These are phyloP conservation scores for Pseudococcus viburni DNA, from an alignment of 2,888 invertebrate genomes.

Conservation along the genomic window DNA sequence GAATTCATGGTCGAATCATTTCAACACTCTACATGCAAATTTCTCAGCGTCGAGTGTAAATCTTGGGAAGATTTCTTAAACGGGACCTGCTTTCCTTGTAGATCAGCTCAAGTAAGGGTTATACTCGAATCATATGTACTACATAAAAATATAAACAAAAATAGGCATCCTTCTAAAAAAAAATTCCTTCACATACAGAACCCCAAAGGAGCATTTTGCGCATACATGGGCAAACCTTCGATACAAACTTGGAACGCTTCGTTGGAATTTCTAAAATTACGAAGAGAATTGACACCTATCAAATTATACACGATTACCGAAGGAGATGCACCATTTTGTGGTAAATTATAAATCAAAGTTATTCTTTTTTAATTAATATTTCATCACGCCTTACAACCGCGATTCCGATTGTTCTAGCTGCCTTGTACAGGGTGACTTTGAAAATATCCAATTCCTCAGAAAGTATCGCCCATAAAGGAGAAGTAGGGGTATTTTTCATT, in stretches of 20 bases:
- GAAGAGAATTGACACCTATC: conserved; percentile 70
- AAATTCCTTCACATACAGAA: conserved; percentile 72
- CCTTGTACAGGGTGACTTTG: conserved; percentile 84
- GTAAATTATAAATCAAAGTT: conserved; percentile 73
- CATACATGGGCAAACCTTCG: conserved; percentile 69
- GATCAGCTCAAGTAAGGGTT: conserved; percentile 2
- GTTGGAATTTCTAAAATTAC: conserved; percentile 68
- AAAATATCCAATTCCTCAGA: conserved; percentile 82
- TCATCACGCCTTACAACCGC: not conserved
- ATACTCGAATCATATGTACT: conserved; percentile 68
- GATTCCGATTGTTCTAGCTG: conserved; percentile 74
- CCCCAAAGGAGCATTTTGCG: conserved; percentile 77
- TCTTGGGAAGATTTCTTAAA: conserved; percentile 77
- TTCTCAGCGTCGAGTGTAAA: conserved; percentile 83
- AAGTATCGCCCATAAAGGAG: conserved; percentile 82
- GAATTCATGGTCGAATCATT: conserved; percentile 89
- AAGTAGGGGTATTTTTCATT: conserved; percentile 82
- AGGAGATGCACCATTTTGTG: conserved; percentile 81
- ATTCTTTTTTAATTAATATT: not conserved
- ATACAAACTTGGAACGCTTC: conserved; percentile 73
- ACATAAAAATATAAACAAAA: no score
- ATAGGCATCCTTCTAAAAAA: no score
- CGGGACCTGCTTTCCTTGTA: conserved; percentile 70
- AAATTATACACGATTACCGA: conserved; percentile 83
- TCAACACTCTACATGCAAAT: conserved; percentile 78